Base-by-base conservation (phyloP, 2,797 vertebrate species). In the Pseudochirops corinnae region DNA sequence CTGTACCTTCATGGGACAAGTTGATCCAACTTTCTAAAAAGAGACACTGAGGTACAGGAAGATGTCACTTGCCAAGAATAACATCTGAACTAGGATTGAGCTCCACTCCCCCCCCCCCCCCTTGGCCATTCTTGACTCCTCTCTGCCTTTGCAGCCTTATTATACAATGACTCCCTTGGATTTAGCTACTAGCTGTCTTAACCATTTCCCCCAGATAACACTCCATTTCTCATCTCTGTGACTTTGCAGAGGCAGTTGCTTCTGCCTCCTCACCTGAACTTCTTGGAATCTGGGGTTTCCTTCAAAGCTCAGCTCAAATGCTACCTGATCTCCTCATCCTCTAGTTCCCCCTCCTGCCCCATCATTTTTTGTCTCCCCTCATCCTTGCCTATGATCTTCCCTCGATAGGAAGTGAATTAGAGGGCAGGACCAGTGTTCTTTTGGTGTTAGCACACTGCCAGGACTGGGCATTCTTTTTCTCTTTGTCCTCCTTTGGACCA, bases 31-130 rank as follows among this genome's bases (percentile, higher is more conserved):
- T 74, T 39, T 74, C 39, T 16, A 92, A 95, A 90, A 7, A 26
- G 46, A 95, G 24, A 91, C 39, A 55, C 0, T 55, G 33, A 94
- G 31, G 21, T 53, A 94, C 31, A 92, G 3, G 92, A n/a, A 90
- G 52, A 3, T 93, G 5, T 11, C 1, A 28, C 56, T 3, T 60
- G 52, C 12, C 62, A 74, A 74, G 62, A 74, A 74, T 6, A 39
- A 3, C 24, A 10, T 26, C 24, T 87, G 74, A 26, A 26, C 2
- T 11, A 87, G 39, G 39, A 50, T 39, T 12, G 4, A 62, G 7
- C 0, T 2, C 5, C 6, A n/a, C n/a, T n/a, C n/a, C 18, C 7
- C 0, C 6, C 31, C 33, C 62, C 2, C 39, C 5, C 2, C 1
- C 33, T 6, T n/a, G 4, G 1, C n/a, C 16, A 74, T 74, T 39